A percentile compares a stretch with the other conserved stretches of the same genome.
Evolutionary conservation across 2,113 vertebrate genomes (phyloP).

Genomic region (Pollimyrus isidori): DNA sequence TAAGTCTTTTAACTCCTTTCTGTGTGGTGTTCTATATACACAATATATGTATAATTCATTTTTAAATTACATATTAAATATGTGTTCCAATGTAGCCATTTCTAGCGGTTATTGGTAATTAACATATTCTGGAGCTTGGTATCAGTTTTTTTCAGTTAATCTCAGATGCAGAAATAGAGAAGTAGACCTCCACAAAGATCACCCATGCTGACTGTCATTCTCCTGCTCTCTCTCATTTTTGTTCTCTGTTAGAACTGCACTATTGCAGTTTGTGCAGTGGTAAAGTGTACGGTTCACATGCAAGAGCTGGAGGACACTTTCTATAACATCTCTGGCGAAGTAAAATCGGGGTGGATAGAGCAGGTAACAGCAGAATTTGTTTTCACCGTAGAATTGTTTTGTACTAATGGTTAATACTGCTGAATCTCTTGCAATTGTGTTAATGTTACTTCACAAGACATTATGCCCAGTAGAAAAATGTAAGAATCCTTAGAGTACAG

Average conservation of each 20-base stretch:
- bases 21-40: not conserved
- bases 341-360: too few relatives aligned
- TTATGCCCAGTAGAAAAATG: not conserved
- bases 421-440: not conserved
- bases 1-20: not conserved
- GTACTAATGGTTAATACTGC: not conserved
- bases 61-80: not conserved
- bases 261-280: too few relatives aligned
- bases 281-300: too few relatives aligned
- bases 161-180: not conserved
- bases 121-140: too few relatives aligned
- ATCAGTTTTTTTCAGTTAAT: not conserved
- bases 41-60: not conserved
- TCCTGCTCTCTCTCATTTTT: not conserved
- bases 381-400: not conserved
- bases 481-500: not conserved
- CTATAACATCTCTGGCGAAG: too few relatives aligned
- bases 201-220: not conserved
- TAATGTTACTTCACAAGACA: not conserved
- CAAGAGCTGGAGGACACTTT: too few relatives aligned
- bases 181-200: not conserved
- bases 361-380: constrained; percentile 37
- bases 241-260: not conserved
- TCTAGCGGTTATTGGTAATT: not conserved
- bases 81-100: not conserved